Percentiles rank a stretch among this genome's conserved stretches.
Conservation (phyloP, 1,140 invertebrate genomes). For the Phocides pigmalion region DNA sequence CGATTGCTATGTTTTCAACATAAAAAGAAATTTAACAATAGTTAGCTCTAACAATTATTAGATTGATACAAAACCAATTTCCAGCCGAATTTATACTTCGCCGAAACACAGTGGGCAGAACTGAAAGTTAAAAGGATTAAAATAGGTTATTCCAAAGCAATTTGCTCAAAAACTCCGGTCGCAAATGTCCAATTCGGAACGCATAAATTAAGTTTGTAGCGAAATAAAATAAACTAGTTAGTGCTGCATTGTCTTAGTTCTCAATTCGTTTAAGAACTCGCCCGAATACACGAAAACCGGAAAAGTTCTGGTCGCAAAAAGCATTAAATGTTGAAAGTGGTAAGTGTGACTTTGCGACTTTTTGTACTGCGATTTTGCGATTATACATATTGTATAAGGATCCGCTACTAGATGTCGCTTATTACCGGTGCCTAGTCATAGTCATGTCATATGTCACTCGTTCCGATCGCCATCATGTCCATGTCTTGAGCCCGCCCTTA, state of each 20-base stretch:
- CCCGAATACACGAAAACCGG: constrained; percentile 8
- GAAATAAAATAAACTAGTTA: constrained; percentile 28
- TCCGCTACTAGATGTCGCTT: no score
- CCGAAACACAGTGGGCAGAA: no score
- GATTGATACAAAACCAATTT: no score
- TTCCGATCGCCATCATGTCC: no score
- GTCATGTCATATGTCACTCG: no score
- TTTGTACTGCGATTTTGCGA: constrained; percentile 9
- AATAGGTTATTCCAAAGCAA: not conserved
- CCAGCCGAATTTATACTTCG: no score
- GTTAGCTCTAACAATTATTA: no score
- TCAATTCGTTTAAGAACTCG: constrained; percentile 26
- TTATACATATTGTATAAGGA: not conserved
- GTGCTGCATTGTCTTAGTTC: constrained; percentile 25
- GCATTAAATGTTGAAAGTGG: constrained; percentile 27
- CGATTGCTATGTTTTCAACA: no score
- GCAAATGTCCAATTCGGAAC: constrained; percentile 5
- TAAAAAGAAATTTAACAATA: no score
- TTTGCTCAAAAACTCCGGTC: not conserved
- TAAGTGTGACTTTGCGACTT: not conserved
- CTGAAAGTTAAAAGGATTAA: not conserved
- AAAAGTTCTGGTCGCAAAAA: constrained; percentile 24
- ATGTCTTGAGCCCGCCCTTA: no score
- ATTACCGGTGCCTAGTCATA: no score
- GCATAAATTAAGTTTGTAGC: constrained; percentile 20